Evolutionary conservation across 2,797 vertebrate genomes (phyloP), one percentile per base, ranked within the genome.

Genomic region (Scolopax rusticola): DNA sequence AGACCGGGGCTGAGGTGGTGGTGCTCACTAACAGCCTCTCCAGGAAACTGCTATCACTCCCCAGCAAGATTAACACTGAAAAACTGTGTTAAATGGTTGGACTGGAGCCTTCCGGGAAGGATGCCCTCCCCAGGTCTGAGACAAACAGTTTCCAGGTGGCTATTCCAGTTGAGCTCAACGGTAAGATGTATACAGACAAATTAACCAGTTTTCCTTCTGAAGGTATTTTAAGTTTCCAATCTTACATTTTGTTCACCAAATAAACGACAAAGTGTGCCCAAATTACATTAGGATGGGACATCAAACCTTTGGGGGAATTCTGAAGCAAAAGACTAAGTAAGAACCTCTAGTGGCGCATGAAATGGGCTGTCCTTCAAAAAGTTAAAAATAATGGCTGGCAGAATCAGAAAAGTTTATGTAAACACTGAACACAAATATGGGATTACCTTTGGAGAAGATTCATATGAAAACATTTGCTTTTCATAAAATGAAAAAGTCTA

Each of bases 361-460:
- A 91, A 94, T 87, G 65, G 96, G 85, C 88, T 76, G 80, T 96
- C 93, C 95, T 97, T 97, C 85, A 94, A 92, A 94, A 97, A 96
- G 94, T 94, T 78, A 94, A 95, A 94, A 84, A 78, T 68, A 96
- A 97, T 53, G 89, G 87, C 88, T 93, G 94, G 86, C 95, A 96
- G 83, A 97, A 88, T 89, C 93, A 90, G 85, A 91, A 90, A 95
- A 93, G 87, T 85, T 93, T 86, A 96, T 97, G 93, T 96, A 97
- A 96, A 97, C 93, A 97, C 90, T 94, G 89, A 97, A 96, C 97
- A 98, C 74, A 94, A 95, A 89, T 47, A 93, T 3, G 85, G 82
- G 82, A 97, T 97, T 93, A 97, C 97, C 97, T 97, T 97, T 98
- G 98, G 97, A 97, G 76, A 97, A 97, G 93, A 97, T 93, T 91